Percentiles rank a stretch among this genome's conserved stretches.
phyloP scores from a whole-genome alignment of 2,113 vertebrate species.

The Onychostruthus taczanowskii region DNA sequence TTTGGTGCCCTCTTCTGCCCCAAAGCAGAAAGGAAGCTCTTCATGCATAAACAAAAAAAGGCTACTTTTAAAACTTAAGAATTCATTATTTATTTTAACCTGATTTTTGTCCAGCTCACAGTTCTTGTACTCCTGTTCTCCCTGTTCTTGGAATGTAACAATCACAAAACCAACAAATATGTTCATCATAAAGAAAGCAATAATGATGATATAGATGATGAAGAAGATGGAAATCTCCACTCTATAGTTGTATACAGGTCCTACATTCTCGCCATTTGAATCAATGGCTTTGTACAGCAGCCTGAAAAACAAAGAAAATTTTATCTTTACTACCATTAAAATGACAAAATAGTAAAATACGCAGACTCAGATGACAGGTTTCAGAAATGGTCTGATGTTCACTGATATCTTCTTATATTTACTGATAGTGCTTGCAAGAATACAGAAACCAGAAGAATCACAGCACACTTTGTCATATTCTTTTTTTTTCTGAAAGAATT shows the following conservation, averaged over 20 bases:
- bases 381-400: not conserved
- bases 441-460: not conserved
- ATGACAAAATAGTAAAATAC: not conserved
- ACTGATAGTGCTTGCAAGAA: not conserved
- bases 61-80: not conserved
- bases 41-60: not conserved
- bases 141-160: slow-evolving; percentile 98
- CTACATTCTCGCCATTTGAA: slow-evolving; percentile 93
- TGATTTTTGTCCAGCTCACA: slow-evolving; percentile 99
- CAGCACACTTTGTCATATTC: rapidly evolving
- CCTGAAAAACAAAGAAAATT: slow-evolving; percentile 68
- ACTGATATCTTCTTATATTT: not conserved
- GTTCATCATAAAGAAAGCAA: slow-evolving; percentile 99
- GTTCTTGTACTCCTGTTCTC: slow-evolving; percentile 99
- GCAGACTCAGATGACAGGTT: not conserved
- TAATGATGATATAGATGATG: slow-evolving; percentile 99
- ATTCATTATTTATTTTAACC: slow-evolving; percentile 76
- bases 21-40: not conserved
- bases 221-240: slow-evolving; percentile 99
- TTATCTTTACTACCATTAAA: not conserved
- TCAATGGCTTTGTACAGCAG: slow-evolving; percentile 97
- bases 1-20: slow-evolving; percentile 52
- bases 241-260: slow-evolving; percentile 96
- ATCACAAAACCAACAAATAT: slow-evolving; percentile 99
- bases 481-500: not conserved